Conservation (phyloP, 2,888 invertebrate genomes). For the Seira sanloemensis region DNA sequence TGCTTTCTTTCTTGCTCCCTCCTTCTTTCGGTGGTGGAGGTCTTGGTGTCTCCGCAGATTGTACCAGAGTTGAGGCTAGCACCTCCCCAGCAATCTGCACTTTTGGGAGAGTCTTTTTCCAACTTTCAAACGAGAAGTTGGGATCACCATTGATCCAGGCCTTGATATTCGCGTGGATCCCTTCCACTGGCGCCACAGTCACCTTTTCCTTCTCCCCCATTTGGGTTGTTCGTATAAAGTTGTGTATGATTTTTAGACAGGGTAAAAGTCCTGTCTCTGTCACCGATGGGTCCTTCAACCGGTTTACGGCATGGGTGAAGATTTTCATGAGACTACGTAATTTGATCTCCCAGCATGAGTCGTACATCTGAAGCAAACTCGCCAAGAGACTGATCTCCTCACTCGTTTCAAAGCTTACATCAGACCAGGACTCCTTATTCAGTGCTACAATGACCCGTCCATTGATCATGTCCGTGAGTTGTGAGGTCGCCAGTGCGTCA, state of each 20-base stretch:
- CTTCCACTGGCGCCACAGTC: conserved; percentile 79
- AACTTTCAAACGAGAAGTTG: conserved; percentile 83
- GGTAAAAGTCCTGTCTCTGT: conserved; percentile 94
- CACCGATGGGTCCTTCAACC: conserved; percentile 89
- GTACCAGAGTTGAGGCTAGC: background rate
- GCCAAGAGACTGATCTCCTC: conserved; percentile 93
- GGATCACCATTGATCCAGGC: conserved; percentile 86
- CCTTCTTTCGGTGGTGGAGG: too few relatives aligned
- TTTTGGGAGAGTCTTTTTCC: conserved; percentile 81
- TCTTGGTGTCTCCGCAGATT: too few relatives aligned
- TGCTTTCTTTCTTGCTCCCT: too few relatives aligned
- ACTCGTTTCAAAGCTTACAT: conserved; percentile 77
- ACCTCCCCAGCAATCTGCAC: conserved; percentile 42
- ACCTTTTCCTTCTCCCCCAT: conserved; percentile 77
- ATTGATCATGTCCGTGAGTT: conserved; percentile 72
- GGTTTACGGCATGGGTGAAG: conserved; percentile 86
- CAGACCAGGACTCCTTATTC: conserved; percentile 76
- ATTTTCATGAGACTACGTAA: conserved; percentile 89
- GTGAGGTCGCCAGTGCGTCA: conserved; percentile 70
- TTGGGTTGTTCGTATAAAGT: conserved; percentile 79
- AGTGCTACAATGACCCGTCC: conserved; percentile 68
- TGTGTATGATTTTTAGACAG: conserved; percentile 92
- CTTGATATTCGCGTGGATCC: conserved; percentile 83
- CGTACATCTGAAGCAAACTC: conserved; percentile 92
- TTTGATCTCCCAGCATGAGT: conserved; percentile 96